Percentiles rank a stretch among this genome's conserved stretches.
Evolutionary conservation across 2,113 vertebrate genomes (phyloP).

Genomic region (Oreotrochilus melanogaster): DNA sequence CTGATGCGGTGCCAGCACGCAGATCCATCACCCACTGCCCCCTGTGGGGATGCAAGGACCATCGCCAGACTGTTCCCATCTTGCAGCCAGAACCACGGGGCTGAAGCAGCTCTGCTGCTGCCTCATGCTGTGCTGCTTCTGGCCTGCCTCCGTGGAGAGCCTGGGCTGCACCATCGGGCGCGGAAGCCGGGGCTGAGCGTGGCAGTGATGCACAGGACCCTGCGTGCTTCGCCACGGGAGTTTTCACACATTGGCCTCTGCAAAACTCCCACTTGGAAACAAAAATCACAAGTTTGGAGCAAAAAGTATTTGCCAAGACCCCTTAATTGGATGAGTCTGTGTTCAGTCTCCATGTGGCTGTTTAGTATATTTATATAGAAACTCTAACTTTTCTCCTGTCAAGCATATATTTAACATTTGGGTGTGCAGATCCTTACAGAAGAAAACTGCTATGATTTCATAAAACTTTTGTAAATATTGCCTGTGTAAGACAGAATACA

Average conservation of each 20-base stretch:
- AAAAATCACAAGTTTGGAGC: neutral
- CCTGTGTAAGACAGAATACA: neutral
- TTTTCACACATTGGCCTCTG: slow-evolving; percentile 38
- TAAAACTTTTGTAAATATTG: neutral
- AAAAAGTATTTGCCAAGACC: neutral
- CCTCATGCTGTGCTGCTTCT: slow-evolving; percentile 29
- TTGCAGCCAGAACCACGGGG: slow-evolving; percentile 27
- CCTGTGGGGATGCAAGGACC: neutral
- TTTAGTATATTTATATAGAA: neutral
- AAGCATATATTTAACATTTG: neutral
- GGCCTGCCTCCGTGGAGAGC: neutral
- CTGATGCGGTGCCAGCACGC: neutral
- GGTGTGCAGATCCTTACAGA: neutral
- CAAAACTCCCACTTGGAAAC: slow-evolving; percentile 32
- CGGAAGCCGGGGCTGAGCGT: neutral
- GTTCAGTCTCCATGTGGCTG: neutral
- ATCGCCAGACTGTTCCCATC: slow-evolving; percentile 50
- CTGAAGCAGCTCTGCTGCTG: slow-evolving; percentile 44
- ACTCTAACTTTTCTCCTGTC: neutral
- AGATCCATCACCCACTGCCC: slow-evolving; percentile 15
- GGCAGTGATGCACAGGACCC: neutral
- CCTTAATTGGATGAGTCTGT: neutral
- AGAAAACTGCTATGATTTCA: neutral
- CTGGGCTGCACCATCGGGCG: neutral
- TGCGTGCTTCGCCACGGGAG: neutral